Evolutionary conservation across 2,797 vertebrate genomes (phyloP), one percentile per base, ranked within the genome.

Genomic region (Rachycentron canadum): DNA sequence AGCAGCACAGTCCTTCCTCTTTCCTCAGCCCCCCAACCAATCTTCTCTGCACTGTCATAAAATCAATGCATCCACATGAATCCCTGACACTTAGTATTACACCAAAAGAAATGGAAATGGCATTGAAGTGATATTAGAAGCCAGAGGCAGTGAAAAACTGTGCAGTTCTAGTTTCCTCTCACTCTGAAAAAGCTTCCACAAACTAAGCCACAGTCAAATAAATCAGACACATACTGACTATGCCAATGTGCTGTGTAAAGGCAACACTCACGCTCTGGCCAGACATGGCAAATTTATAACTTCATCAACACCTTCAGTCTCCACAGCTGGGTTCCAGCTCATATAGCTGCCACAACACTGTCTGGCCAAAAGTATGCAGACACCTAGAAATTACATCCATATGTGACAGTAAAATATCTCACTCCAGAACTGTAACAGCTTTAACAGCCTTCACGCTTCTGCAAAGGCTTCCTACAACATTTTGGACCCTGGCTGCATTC

Each of bases 41-140:
- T 59, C 70, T 50, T 79, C 76, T 80, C 73, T 61, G 47, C 47
- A 28, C 40, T 1, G 86, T 84, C 86, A 82, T 84, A 89, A 91
- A 93, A 93, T 93, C 90, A 63, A 93, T 91, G 56, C 75, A 60
- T 83, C 70, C 73, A 75, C 75, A 81, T 65, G 55, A 68, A 78
- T 74, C 75, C 63, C 53, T 80, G 85, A 79, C 88, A 88, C 50
- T 69, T 75, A 26, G 60, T 80, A 82, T 89, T 83, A 85, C 74
- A 68, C 1, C 1, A 62, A 65, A 79, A 84, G 34, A 82, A 82
- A 87, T 53, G 67, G 69, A 80, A 83, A 86, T 69, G 53, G 61
- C 43, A 70, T 17, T 41, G 72, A 66, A 66, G 56, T 19, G 36
- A 66, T 76, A 69, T 72, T 74, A 36, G 70, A 70, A 45, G 6